A percentile compares a stretch with the other conserved stretches of the same genome.
phyloP scores from a whole-genome alignment of 2,113 vertebrate genomes.

The Rhinolophus sinicus region DNA sequence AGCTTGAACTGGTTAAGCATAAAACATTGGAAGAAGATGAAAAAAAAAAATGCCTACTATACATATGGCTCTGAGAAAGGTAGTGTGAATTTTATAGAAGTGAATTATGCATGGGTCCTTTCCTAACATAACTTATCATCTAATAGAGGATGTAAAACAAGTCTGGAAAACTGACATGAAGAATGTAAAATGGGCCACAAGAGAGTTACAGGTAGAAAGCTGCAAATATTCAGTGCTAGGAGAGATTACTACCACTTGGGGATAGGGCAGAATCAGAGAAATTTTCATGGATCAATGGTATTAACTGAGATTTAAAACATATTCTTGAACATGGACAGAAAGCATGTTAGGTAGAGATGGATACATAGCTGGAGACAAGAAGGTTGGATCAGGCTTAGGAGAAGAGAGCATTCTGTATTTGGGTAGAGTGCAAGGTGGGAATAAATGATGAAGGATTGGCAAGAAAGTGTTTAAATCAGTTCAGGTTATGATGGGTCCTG shows the following conservation, averaged over 20 bases:
- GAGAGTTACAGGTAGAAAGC: not conserved
- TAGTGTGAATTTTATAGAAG: not conserved
- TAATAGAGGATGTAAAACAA: not conserved
- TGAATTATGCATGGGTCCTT: not conserved
- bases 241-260: not conserved
- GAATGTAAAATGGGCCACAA: not conserved
- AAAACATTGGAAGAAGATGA: not conserved
- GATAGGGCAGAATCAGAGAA: not conserved
- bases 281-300: not conserved
- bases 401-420: not conserved
- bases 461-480: not conserved
- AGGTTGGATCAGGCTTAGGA: not conserved
- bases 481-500: not conserved
- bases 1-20: not conserved
- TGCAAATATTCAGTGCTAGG: not conserved
- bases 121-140: not conserved
- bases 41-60: not conserved
- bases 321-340: not conserved
- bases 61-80: not conserved
- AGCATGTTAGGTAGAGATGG: not conserved
- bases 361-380: not conserved
- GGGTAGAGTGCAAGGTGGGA: not conserved
- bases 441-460: not conserved
- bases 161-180: slow-evolving; percentile 7
- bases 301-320: not conserved